A percentile compares a stretch with the other conserved stretches of the same genome.
These are phyloP conservation scores for Gasterosteus nipponicus DNA, from an alignment of 2,113 vertebrate genomes.

Conservation along the genomic window DNA sequence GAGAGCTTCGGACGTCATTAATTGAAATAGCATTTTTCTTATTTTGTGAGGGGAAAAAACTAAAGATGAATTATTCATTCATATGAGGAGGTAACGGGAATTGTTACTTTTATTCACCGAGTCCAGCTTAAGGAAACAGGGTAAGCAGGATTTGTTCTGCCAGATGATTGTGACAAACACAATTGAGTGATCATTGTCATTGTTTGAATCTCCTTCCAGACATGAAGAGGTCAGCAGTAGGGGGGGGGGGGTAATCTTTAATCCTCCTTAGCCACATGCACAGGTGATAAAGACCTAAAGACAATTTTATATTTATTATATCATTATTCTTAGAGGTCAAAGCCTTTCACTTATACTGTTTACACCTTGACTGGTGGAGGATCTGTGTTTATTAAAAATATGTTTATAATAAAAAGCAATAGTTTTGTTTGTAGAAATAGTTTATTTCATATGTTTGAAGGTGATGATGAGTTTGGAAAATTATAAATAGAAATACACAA, in stretches of 20 bases:
- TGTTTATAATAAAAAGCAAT: background rate
- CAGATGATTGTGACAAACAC: constrained; percentile 22
- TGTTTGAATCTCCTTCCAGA: constrained; percentile 41
- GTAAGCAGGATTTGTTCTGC: background rate
- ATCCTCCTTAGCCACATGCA: constrained; percentile 40
- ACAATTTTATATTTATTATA: background rate
- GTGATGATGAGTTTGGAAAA: background rate
- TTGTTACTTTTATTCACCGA: background rate
- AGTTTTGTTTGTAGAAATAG: background rate
- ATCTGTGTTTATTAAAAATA: background rate
- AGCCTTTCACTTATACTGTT: background rate
- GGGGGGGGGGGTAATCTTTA: constrained; percentile 54
- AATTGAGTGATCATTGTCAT: constrained; percentile 16
- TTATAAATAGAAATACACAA: background rate
- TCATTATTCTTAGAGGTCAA: background rate
- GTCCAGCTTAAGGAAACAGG: background rate
- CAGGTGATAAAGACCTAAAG: constrained; percentile 15
- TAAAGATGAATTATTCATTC: background rate
- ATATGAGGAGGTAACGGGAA: background rate
- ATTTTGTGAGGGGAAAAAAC: background rate
- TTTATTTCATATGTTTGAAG: background rate
- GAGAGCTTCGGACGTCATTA: background rate
- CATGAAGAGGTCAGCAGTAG: constrained; percentile 11
- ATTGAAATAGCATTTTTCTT: too few relatives aligned
- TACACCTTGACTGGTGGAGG: background rate